Evolutionary conservation across 2,113 vertebrate genomes (phyloP).

Genomic region (Azemiops feae): DNA sequence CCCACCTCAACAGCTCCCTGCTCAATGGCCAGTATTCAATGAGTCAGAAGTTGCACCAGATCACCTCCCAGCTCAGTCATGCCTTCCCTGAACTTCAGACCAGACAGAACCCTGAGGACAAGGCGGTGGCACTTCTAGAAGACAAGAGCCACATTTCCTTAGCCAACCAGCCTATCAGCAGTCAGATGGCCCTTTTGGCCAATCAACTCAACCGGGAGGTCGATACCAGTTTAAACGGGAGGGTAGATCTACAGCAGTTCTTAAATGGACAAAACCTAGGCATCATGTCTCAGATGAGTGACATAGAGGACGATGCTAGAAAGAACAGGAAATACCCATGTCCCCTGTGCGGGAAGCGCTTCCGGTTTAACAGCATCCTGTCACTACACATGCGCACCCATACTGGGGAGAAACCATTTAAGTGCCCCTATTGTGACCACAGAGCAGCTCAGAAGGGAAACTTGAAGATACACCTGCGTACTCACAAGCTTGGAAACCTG

Average conservation of each 20-base stretch:
- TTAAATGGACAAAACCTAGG: constrained; percentile 96
- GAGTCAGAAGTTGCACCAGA: constrained; percentile 97
- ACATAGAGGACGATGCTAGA: constrained; percentile 96
- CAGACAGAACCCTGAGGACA: constrained; percentile 89
- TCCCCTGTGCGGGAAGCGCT: constrained; percentile 95
- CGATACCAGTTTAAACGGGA: constrained; percentile 88
- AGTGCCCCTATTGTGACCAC: constrained; percentile 98
- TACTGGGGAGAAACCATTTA: constrained; percentile 98
- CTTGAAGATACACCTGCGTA: constrained; percentile 97
- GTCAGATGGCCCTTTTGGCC: constrained; percentile 94
- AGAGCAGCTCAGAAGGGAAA: constrained; percentile 97
- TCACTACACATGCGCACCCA: constrained; percentile 98
- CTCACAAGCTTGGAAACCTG: constrained; percentile 95
- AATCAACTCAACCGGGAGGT: constrained; percentile 95
- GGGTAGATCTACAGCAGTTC: constrained; percentile 97
- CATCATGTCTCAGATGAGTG: constrained; percentile 99
- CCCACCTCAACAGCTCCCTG: constrained; percentile 88
- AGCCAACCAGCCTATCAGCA: constrained; percentile 91
- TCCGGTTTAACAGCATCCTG: constrained; percentile 99
- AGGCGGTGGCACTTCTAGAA: constrained; percentile 81
- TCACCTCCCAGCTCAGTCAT: constrained; percentile 95
- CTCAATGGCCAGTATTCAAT: constrained; percentile 98
- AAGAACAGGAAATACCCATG: constrained; percentile 98
- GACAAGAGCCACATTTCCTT: constrained; percentile 90
- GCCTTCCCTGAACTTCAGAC: constrained; percentile 92